Evolutionary conservation across 2,888 invertebrate species (phyloP), one percentile per base, ranked within the genome.

Genomic region (Drosophila nr. perissopoda): DNA sequence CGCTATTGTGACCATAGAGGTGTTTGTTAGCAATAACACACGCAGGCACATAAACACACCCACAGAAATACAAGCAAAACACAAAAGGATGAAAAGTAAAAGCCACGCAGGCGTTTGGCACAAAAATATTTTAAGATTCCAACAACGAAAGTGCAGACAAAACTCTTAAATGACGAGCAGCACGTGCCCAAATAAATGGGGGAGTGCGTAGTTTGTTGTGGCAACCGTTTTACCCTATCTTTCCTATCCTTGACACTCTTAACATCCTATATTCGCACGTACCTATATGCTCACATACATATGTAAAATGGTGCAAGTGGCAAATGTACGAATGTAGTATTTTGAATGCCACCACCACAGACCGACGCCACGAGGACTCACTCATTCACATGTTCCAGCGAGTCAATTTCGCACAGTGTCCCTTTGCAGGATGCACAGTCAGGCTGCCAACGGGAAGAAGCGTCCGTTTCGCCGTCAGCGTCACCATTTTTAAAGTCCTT

Each of bases 111-210:
- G 63, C 83, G 76, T 74, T 83, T 86, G 82, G 74, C 75, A 76
- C 73, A 61, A 74, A 75, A 79, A 89, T 74, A 83, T 87, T 87
- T 87, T 87, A 87, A 87, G 88, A 87, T 87, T 87, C 87, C 64
- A 59, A 72, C 73, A 87, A 89, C 87, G 87, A 83, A 91, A 89
- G 82, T 91, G 91, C 88, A 88, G 88, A 89, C 88, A 89, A 91
- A 84, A 86, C 79, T 91, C 86, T 84, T 88, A 91, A 89, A 91
- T 89, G 91, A 89, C 90, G 87, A 88, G 84, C 77, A 88, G 90
- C 87, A 87, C 87, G 87, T 87, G 90, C 89, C 80, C 83, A 79
- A 86, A 86, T 85, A 83, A 84, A 87, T 82, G 82, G 70, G 69
- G 59, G 67, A 77, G 77, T 73, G 73, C 73, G 75, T 69, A 79